These are phyloP conservation scores for Leptatherina wallacei DNA, from an alignment of 2,797 vertebrate species.

Conservation along the genomic window DNA sequence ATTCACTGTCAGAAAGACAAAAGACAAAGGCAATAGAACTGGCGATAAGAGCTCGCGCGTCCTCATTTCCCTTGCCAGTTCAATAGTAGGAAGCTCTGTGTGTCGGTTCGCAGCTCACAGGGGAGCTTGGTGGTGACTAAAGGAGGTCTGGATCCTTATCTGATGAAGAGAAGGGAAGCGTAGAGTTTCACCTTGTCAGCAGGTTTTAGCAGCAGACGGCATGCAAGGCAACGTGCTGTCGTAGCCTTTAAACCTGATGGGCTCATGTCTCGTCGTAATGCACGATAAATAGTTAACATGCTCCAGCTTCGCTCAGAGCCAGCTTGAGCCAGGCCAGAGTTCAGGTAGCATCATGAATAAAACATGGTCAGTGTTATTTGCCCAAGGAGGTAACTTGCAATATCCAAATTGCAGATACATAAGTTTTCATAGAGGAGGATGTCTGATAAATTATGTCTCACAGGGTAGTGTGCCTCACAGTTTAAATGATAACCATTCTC, in stretches of 20 bases:
- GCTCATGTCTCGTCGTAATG: slow-evolving; percentile 53
- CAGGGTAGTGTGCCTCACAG: slow-evolving; percentile 14
- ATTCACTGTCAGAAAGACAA: slow-evolving; percentile 45
- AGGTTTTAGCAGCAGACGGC: slow-evolving; percentile 52
- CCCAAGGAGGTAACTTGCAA: slow-evolving; percentile 26
- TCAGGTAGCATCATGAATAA: slow-evolving; percentile 59
- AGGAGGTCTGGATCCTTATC: slow-evolving; percentile 71
- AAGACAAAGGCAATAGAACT: slow-evolving; percentile 47
- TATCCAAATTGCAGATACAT: slow-evolving; percentile 21
- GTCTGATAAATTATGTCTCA: slow-evolving; percentile 28
- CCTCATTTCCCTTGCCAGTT: slow-evolving; percentile 66
- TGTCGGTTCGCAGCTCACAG: slow-evolving; percentile 29
- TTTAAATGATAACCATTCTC: slow-evolving; percentile 28
- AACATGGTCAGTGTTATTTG: slow-evolving; percentile 47
- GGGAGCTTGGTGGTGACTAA: slow-evolving; percentile 50
- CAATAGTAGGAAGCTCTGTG: slow-evolving; percentile 53
- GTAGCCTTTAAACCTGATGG: slow-evolving; percentile 38
- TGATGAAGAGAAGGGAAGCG: slow-evolving; percentile 45
- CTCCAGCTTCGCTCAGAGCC: slow-evolving; percentile 44
- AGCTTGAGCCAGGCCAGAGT: slow-evolving; percentile 59
- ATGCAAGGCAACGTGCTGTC: slow-evolving; percentile 22
- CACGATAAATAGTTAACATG: slow-evolving; percentile 65
- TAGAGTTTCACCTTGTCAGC: slow-evolving; percentile 67
- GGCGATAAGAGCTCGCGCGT: slow-evolving; percentile 63
- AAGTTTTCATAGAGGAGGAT: slow-evolving; percentile 1